Evolutionary conservation across 1,140 invertebrate genomes (phyloP), one percentile per base, ranked within the genome.

Genomic region (Drosophila kikkawai): DNA sequence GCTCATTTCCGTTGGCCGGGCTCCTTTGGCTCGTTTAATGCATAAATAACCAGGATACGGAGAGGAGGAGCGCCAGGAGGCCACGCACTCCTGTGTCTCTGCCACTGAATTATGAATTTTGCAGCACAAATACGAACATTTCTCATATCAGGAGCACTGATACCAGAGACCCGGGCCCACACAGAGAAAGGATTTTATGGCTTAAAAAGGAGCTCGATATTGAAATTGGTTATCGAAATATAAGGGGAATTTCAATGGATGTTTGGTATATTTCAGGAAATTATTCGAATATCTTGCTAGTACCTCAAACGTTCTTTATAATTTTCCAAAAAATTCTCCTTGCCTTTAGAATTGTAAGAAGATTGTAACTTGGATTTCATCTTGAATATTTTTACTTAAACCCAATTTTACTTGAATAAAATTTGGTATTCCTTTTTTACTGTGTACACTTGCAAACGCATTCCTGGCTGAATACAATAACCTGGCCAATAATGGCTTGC

Each of bases 51-150:
- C 42, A 63, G 42, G 60, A 57, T 37, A 50, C 41, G 26, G 22
- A 11, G 34, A 41, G 32, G 19, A 44, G 19, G 29, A 56, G 51
- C 22, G 15, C 36, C 65, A 37, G 32, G n/a, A 39, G 19, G 51
- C 22, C 70, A 77, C 42, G 63, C 59, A 61, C 53, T 76, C 45
- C 34, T 32, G 68, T 74, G 68, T 69, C 61, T 70, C 41, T 64
- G 75, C 76, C 39, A 64, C 55, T 84, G 77, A 80, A 84, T 84
- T 80, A 80, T 84, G 78, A 67, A 84, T 83, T 60, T 86, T 79
- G 41, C 69, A 70, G 51, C 79, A 82, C 53, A 82, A 82, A 67
- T 65, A 57, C 71, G 64, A 58, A 61, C 75, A 71, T 79, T 79
- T 70, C 44, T 79, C 60, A 70, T 69, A 79, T 66, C 63, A 67